Conservation (phyloP, 2,113 vertebrate genomes). For the Maccullochella peelii region DNA sequence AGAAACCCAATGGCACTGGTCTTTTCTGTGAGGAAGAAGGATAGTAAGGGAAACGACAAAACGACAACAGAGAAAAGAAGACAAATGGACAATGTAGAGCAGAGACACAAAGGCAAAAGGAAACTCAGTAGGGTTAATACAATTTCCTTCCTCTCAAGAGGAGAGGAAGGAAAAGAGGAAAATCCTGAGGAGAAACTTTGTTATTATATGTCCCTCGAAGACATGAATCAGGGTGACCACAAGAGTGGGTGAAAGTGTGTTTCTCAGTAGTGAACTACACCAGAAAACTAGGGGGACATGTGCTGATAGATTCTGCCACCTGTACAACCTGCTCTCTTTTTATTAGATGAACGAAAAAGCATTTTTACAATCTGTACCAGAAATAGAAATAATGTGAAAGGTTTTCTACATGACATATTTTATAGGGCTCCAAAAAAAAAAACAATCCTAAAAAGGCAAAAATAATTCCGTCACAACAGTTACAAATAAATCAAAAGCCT, state of each 20-base stretch:
- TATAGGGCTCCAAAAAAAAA: constrained; percentile 4
- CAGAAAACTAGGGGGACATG: constrained; percentile 5
- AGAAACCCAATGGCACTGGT: constrained; percentile 63
- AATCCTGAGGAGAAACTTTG: constrained; percentile 7
- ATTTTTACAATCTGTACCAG: not conserved
- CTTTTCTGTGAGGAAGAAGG: constrained; percentile 53
- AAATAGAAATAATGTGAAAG: constrained; percentile 17
- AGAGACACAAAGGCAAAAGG: constrained; percentile 33
- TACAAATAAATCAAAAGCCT: not conserved
- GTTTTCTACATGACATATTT: constrained; percentile 10
- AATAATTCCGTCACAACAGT: constrained; percentile 8
- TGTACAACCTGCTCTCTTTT: not conserved
- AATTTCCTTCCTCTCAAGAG: constrained; percentile 47
- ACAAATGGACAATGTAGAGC: constrained; percentile 55
- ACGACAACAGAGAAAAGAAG: constrained; percentile 54
- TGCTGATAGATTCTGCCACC: constrained; percentile 18
- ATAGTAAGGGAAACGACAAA: constrained; percentile 46
- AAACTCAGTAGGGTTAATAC: constrained; percentile 21
- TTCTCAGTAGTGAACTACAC: constrained; percentile 24
- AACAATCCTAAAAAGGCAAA: not conserved
- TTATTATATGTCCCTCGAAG: constrained; percentile 1
- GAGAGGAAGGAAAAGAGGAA: not conserved
- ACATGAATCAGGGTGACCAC: constrained; percentile 45
- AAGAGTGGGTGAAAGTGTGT: constrained; percentile 1
- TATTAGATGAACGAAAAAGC: constrained; percentile 7